phyloP scores from a whole-genome alignment of 2,797 vertebrate species.

The Ispidina picta region DNA sequence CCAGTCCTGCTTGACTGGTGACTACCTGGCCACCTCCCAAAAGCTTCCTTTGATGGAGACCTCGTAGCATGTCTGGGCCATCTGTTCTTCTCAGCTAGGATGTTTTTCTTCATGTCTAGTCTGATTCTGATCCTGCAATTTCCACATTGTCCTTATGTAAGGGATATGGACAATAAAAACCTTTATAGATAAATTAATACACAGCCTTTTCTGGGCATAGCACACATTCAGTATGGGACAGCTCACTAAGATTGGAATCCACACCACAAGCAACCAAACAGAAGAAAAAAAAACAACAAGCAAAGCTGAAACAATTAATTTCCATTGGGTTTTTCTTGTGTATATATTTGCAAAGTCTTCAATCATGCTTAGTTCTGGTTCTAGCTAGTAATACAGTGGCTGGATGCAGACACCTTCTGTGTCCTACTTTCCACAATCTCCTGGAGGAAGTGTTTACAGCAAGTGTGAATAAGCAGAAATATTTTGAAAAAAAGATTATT shows the following conservation, averaged over 20 bases:
- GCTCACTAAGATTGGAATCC: background rate
- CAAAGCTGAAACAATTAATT: background rate
- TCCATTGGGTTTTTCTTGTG: background rate
- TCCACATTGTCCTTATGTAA: background rate
- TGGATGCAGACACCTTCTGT: conserved; percentile 47
- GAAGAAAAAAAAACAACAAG: background rate
- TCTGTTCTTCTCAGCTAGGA: background rate
- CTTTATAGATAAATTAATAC: background rate
- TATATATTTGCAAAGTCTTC: conserved; percentile 16
- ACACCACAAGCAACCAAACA: background rate
- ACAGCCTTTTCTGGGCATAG: background rate
- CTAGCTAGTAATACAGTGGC: conserved; percentile 22
- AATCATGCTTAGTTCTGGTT: background rate
- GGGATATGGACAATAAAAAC: background rate
- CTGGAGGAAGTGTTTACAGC: conserved; percentile 54
- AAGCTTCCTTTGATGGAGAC: background rate
- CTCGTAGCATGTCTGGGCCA: background rate
- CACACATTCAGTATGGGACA: background rate
- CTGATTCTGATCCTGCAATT: background rate
- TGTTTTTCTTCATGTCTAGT: background rate
- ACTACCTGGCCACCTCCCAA: background rate
- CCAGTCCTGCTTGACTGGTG: background rate
- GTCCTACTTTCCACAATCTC: conserved; percentile 62
- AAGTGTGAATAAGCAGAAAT: conserved; percentile 68
- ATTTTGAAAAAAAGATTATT: conserved; percentile 8